These are phyloP conservation scores for Amphimallon solstitiale DNA, from an alignment of 2,888 invertebrate genomes.

Conservation along the genomic window DNA sequence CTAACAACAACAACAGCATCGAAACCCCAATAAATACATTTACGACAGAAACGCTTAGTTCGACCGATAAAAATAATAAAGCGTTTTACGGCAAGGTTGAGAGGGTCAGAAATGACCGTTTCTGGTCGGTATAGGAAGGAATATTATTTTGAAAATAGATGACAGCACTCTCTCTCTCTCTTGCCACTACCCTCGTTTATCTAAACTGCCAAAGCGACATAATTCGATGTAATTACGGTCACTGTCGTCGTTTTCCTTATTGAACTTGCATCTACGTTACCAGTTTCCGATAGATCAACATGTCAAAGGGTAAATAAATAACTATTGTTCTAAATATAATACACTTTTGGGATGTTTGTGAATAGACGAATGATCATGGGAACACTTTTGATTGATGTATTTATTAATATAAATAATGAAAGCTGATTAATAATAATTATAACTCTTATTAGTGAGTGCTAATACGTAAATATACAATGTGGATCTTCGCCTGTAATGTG, in stretches of 20 bases:
- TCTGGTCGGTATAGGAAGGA: neutral
- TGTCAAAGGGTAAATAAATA: conserved; percentile 13
- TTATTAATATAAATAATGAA: too few species aligned
- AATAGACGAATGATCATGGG: too few species aligned
- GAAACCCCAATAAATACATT: conserved; percentile 9
- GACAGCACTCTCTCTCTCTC: neutral
- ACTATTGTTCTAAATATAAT: too few species aligned
- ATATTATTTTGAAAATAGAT: conserved; percentile 17
- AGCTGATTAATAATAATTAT: too few species aligned
- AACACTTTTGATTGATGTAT: too few species aligned
- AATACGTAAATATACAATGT: too few species aligned
- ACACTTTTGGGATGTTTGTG: too few species aligned
- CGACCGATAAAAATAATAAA: conserved; percentile 25
- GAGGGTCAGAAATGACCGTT: conserved; percentile 1
- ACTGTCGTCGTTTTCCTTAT: conserved; percentile 15
- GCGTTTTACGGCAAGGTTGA: conserved; percentile 7
- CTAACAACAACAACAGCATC: neutral
- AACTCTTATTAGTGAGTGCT: too few species aligned
- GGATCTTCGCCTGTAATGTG: too few species aligned
- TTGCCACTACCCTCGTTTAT: conserved; percentile 16
- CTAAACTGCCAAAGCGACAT: conserved; percentile 30
- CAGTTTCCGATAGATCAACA: conserved; percentile 5
- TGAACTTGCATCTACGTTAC: conserved; percentile 2
- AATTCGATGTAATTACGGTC: conserved; percentile 33
- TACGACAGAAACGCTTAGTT: neutral